Percentiles rank a stretch among this genome's conserved stretches.
Conservation (phyloP, 2,888 invertebrate species). For the Nasonovia ribisnigri region DNA sequence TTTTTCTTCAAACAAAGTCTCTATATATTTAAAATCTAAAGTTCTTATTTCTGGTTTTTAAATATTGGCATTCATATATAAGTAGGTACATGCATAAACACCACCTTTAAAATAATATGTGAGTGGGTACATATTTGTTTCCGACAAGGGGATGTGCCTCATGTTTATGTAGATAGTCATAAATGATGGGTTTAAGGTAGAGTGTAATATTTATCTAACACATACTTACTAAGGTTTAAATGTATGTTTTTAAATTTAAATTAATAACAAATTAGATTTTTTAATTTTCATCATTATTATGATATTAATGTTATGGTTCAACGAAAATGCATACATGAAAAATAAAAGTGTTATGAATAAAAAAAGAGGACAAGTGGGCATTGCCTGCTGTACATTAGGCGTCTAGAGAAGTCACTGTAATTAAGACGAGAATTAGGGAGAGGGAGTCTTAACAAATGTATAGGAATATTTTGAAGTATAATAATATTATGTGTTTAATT, state of each 20-base stretch:
- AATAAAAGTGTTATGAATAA: background rate
- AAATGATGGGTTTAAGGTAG: background rate
- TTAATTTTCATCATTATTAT: background rate
- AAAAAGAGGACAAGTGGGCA: background rate
- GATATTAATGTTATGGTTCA: background rate
- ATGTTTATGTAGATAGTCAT: background rate
- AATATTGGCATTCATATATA: no score
- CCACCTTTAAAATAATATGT: background rate
- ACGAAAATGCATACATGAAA: background rate
- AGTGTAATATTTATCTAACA: background rate
- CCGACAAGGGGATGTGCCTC: background rate
- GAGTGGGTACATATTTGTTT: no score
- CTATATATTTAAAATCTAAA: no score
- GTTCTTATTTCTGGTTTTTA: no score
- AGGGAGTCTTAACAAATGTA: no score
- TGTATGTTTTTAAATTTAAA: background rate
- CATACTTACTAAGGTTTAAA: background rate
- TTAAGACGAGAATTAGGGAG: no score
- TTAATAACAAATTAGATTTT: background rate
- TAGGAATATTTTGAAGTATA: no score
- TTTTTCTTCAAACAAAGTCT: background rate
- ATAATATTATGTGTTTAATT: no score
- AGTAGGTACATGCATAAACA: background rate
- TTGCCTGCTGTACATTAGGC: no score
- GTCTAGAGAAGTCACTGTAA: no score